phyloP scores from a whole-genome alignment of 92 coral and sea anemone species.

The Paramuricea clavata region DNA sequence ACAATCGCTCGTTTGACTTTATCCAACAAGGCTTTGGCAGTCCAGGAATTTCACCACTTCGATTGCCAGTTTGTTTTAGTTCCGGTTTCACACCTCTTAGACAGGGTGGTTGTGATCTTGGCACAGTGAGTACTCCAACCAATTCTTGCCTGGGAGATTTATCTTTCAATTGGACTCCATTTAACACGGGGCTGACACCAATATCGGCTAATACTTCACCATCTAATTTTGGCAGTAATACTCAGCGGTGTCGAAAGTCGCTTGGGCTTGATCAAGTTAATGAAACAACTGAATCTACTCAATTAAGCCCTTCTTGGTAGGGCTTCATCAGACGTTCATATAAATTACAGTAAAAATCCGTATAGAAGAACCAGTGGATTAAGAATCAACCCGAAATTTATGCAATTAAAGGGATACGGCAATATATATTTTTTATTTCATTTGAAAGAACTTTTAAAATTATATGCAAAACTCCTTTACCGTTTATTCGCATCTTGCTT shows the following conservation, averaged over 20 bases:
- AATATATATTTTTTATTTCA: too few species aligned
- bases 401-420: too few species aligned
- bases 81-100: constrained; percentile 73
- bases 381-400: too few species aligned
- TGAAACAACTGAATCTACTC: background rate
- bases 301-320: background rate
- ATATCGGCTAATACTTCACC: constrained; percentile 44
- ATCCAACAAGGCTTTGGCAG: constrained; percentile 62
- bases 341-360: too few species aligned
- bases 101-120: constrained; percentile 77
- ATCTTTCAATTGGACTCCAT: constrained; percentile 60
- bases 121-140: constrained; percentile 77
- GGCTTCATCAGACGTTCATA: too few species aligned
- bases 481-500: too few species aligned
- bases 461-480: too few species aligned
- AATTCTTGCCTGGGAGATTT: constrained; percentile 81
- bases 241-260: constrained; percentile 92
- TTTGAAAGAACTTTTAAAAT: too few species aligned
- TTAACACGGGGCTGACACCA: constrained; percentile 73
- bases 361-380: too few species aligned
- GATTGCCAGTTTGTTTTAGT: constrained; percentile 49
- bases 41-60: constrained; percentile 65
- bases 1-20: constrained; percentile 61
- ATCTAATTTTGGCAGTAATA: constrained; percentile 61
- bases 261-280: constrained; percentile 73